Base-by-base conservation (phyloP, 2,797 vertebrate genomes). In the Babyrousa celebensis region DNA sequence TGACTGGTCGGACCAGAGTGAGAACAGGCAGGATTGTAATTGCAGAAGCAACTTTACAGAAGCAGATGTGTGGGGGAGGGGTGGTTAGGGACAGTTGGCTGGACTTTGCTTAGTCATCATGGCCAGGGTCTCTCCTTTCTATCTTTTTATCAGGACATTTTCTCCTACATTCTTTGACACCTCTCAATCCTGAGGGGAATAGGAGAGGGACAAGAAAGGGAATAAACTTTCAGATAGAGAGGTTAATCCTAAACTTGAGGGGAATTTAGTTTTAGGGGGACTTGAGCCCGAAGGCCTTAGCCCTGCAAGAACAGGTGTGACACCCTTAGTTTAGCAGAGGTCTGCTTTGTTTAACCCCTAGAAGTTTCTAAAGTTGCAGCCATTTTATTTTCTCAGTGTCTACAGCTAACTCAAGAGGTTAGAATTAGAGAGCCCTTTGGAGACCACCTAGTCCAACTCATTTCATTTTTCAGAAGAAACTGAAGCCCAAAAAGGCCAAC, bases 401-500 rank as follows among this genome's bases (percentile, higher is more conserved):
- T 95, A 21, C 60, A 80, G 48, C 18, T 93, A 62, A 96, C 40
- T 90, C 32, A 82, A 85, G 77, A 94, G 18, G 14, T 91, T 23
- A 87, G 36, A 92, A 74, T n/a, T 68, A 40, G 78, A 94, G 82
- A 62, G 67, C 23, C 40, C 21, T 92, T 77, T 78, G 68, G 20
- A 96, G 63, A 78, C 7, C 60, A 94, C 21, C 6, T 84, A 94
- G 71, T 88, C 32, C 58, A 92, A 89, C 5, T 25, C n/a, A 79
- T 65, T 65, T 27, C 29, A 78, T 56, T 96, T 95, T 96, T 80
- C 58, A 72, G 65, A 96, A 89, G 40, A 95, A 84, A 84, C 23
- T 54, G 32, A 95, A 88, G 63, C 63, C 63, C 20, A 48, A 29
- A 71, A 95, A 62, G 16, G 4, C 16, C 29, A 95, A 84, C 32